Evolutionary conservation across 2,888 invertebrate genomes (phyloP).

Genomic region (Calameuta idolon): DNA sequence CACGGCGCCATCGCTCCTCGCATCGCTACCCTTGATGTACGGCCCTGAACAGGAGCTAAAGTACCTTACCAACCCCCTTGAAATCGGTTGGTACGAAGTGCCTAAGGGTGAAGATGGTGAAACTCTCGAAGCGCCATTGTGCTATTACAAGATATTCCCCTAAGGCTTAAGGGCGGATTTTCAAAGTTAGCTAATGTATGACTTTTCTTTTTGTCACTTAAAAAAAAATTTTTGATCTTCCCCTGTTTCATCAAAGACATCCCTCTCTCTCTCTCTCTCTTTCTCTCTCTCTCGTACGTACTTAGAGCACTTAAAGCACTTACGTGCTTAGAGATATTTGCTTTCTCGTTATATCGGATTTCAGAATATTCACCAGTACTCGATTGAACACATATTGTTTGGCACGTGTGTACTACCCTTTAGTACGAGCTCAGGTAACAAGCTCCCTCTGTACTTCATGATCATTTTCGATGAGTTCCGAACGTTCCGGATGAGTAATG

Average conservation of each 20-base stretch:
- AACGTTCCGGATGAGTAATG: background rate
- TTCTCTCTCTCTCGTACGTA: background rate
- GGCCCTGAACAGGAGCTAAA: constrained; percentile 19
- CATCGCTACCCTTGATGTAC: constrained; percentile 18
- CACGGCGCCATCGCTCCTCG: background rate
- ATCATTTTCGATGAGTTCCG: background rate
- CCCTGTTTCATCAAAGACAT: background rate
- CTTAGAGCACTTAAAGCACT: too few species aligned
- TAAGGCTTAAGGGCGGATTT: background rate
- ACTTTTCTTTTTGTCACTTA: background rate
- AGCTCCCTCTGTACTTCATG: background rate
- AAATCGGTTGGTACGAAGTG: background rate
- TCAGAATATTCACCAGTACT: background rate
- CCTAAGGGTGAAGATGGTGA: background rate
- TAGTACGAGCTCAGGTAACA: background rate
- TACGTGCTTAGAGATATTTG: background rate
- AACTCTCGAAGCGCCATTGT: background rate
- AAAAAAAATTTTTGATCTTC: background rate
- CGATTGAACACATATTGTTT: background rate
- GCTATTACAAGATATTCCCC: background rate
- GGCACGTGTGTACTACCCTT: too few species aligned
- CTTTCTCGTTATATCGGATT: background rate
- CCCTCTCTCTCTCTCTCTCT: background rate
- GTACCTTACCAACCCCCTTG: background rate
- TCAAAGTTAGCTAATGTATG: background rate